These are phyloP conservation scores for Rhamphomyia laevipes DNA, from an alignment of 2,888 invertebrate species.

Conservation along the genomic window DNA sequence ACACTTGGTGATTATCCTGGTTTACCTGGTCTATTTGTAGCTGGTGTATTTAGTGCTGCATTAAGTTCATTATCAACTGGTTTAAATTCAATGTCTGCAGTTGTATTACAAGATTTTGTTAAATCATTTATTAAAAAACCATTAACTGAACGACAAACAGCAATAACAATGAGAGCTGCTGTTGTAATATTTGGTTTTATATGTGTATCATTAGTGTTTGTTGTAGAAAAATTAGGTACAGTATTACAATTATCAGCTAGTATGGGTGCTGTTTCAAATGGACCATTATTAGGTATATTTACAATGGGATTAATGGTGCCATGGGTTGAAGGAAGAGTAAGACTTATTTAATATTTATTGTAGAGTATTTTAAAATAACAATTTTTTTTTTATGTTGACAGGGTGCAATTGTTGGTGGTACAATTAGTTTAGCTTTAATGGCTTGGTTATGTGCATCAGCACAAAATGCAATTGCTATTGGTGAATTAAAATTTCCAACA, in stretches of 20 bases:
- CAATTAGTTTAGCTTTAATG: constrained; percentile 41
- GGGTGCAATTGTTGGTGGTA: constrained; percentile 45
- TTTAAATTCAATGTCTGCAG: constrained; percentile 63
- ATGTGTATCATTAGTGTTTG: constrained; percentile 49
- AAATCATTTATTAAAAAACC: constrained; percentile 42
- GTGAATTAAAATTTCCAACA: constrained; percentile 37
- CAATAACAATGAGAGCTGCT: constrained; percentile 51
- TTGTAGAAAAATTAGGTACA: constrained; percentile 54
- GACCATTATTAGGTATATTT: constrained; percentile 55
- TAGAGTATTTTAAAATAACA: background rate
- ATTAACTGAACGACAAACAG: constrained; percentile 45
- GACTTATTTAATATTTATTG: constrained; percentile 5
- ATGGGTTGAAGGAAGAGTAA: constrained; percentile 49
- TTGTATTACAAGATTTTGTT: constrained; percentile 59
- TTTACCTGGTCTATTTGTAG: constrained; percentile 76
- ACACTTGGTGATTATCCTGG: constrained; percentile 66
- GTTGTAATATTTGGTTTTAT: constrained; percentile 51
- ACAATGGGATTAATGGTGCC: constrained; percentile 56
- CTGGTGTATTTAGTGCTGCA: constrained; percentile 84
- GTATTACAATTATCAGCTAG: constrained; percentile 58
- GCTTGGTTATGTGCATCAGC: constrained; percentile 45
- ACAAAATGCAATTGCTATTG: constrained; percentile 42
- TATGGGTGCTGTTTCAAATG: constrained; percentile 51
- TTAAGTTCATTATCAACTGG: constrained; percentile 72
- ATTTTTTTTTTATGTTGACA: constrained; percentile 19